These are phyloP conservation scores for Sylvicola fuscatus DNA, from an alignment of 2,888 invertebrate species.

Conservation along the genomic window DNA sequence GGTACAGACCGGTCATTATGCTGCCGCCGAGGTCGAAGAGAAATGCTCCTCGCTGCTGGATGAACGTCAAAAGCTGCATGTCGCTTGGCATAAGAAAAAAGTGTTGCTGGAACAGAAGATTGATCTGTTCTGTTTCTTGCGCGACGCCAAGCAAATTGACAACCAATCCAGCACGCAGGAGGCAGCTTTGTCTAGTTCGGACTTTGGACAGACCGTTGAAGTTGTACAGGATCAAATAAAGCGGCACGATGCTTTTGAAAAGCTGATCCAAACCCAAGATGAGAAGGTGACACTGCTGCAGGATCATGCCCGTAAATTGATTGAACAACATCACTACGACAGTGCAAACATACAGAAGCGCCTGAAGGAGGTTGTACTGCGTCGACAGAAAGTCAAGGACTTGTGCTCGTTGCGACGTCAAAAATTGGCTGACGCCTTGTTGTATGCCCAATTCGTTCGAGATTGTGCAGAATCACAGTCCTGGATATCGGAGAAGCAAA, in stretches of 20 bases:
- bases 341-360: constrained; percentile 56
- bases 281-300: constrained; percentile 66
- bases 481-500: constrained; percentile 84
- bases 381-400: constrained; percentile 41
- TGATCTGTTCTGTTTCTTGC: constrained; percentile 81
- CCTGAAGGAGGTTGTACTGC: constrained; percentile 49
- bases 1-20: constrained; percentile 69
- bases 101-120: constrained; percentile 76
- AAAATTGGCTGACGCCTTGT: constrained; percentile 52
- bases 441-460: constrained; percentile 77
- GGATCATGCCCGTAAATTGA: constrained; percentile 67
- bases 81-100: constrained; percentile 77
- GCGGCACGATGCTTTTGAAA: constrained; percentile 90
- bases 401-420: constrained; percentile 43
- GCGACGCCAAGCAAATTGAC: constrained; percentile 85
- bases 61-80: constrained; percentile 56
- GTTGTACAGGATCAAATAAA: constrained; percentile 77
- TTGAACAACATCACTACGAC: constrained; percentile 83
- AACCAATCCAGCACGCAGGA: constrained; percentile 78
- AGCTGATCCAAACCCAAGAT: constrained; percentile 64
- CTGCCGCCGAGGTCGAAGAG: constrained; percentile 57
- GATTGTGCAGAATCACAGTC: constrained; percentile 79
- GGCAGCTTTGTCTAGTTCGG: constrained; percentile 45
- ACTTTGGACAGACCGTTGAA: constrained; percentile 62
- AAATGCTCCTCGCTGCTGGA: constrained; percentile 55